A percentile compares a stretch with the other conserved stretches of the same genome.
Evolutionary conservation across 2,113 vertebrate species (phyloP).

Genomic region (Lanius ludovicianus): DNA sequence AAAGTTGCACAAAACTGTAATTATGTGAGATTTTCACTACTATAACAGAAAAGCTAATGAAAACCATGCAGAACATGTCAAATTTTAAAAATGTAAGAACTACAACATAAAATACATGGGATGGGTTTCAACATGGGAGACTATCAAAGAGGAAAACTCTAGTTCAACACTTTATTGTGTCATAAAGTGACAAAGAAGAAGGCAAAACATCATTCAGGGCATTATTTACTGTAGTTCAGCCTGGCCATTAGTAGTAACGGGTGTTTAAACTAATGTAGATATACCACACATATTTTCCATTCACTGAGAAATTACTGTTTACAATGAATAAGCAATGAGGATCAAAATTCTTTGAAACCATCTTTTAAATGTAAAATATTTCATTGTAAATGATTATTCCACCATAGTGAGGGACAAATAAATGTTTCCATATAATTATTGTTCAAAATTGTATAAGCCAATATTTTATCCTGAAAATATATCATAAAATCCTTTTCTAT

Average conservation of each 20-base stretch:
- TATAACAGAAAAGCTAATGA: not conserved
- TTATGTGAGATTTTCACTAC: not conserved
- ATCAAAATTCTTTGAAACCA: not conserved
- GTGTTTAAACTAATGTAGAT: not conserved
- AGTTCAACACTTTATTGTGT: not conserved
- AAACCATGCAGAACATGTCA: not conserved
- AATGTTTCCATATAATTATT: not conserved
- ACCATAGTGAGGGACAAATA: not conserved
- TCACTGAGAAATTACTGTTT: not conserved
- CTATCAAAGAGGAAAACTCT: not conserved
- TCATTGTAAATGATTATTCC: not conserved
- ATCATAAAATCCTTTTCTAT: not conserved
- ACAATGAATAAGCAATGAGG: not conserved
- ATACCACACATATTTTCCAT: not conserved
- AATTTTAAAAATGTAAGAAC: not conserved
- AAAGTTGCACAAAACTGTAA: not conserved
- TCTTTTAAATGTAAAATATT: not conserved
- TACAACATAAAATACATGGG: not conserved
- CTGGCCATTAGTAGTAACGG: not conserved
- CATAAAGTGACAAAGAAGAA: not conserved
- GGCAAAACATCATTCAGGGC: not conserved
- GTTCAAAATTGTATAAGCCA: not conserved
- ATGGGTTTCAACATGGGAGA: not conserved
- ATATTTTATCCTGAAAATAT: not conserved
- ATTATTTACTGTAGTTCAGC: not conserved